A percentile compares a stretch with the other conserved stretches of the same genome.
phyloP scores from a whole-genome alignment of 2,113 vertebrate genomes.

The Lota lota region DNA sequence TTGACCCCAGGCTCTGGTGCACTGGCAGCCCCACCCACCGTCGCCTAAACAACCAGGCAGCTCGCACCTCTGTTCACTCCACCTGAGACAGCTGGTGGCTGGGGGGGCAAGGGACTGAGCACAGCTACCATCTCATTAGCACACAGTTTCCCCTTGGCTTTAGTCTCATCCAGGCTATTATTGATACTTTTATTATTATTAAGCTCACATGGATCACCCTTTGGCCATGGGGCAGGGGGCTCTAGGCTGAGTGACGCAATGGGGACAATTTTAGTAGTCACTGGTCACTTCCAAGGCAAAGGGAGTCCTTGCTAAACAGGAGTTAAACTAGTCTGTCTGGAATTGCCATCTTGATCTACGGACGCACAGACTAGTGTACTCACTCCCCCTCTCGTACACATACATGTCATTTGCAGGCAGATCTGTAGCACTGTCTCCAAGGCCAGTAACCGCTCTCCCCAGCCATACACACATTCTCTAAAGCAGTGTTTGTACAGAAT shows the following conservation, averaged over 20 bases:
- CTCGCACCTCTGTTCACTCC: slow-evolving; percentile 4
- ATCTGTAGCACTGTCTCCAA: slow-evolving; percentile 90
- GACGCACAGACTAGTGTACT: not conserved
- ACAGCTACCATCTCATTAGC: slow-evolving; percentile 55
- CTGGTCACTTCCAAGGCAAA: slow-evolving; percentile 43
- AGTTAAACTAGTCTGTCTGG: no score
- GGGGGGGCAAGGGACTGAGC: slow-evolving; percentile 32
- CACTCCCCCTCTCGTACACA: not conserved
- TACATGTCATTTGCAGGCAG: slow-evolving; percentile 58
- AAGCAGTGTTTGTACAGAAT: slow-evolving; percentile 91
- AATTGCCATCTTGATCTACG: not conserved
- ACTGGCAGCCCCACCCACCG: slow-evolving; percentile 43
- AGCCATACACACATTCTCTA: slow-evolving; percentile 80
- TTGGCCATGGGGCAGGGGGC: slow-evolving; percentile 31
- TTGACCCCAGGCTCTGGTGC: slow-evolving; percentile 36
- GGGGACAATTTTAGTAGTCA: slow-evolving; percentile 38
- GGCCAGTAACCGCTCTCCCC: slow-evolving; percentile 86
- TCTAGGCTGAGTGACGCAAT: slow-evolving; percentile 42
- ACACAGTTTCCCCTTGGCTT: slow-evolving; percentile 50
- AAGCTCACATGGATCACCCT: slow-evolving; percentile 34
- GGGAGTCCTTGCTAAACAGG: slow-evolving; percentile 17
- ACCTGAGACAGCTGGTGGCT: slow-evolving; percentile 2
- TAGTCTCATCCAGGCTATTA: slow-evolving; percentile 31
- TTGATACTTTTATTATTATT: slow-evolving; percentile 28
- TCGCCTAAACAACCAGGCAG: slow-evolving; percentile 34